phyloP scores from a whole-genome alignment of 2,888 invertebrate species.

The Coronaproctus castanopsis region DNA sequence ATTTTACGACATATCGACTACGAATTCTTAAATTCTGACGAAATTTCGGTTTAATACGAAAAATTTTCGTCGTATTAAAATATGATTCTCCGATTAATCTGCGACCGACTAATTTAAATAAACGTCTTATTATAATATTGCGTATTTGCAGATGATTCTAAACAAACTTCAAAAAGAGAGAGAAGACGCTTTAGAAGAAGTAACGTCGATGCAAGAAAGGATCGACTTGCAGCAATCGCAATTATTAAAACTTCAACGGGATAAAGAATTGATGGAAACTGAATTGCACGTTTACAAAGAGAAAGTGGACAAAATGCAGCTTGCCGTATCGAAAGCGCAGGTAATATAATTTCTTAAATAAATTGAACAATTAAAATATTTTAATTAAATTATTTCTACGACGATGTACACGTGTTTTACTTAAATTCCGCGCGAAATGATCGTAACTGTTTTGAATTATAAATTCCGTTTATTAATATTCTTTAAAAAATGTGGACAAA shows the following conservation, averaged over 20 bases:
- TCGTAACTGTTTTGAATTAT: constrained; percentile 6
- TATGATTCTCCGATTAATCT: no score
- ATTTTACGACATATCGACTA: no score
- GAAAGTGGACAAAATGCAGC: constrained; percentile 69
- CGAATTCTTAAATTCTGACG: no score
- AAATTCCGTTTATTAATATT: no score
- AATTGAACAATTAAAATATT: no score
- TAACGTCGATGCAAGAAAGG: constrained; percentile 59
- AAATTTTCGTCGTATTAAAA: no score
- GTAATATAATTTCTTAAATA: no score
- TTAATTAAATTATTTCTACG: background rate
- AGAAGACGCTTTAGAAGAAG: constrained; percentile 60
- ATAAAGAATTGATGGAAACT: constrained; percentile 61
- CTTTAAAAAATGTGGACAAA: no score
- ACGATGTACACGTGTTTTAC: background rate
- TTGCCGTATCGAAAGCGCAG: constrained; percentile 62
- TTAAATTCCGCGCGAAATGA: background rate
- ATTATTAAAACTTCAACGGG: constrained; percentile 59
- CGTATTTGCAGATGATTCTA: constrained; percentile 39
- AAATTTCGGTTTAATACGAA: no score
- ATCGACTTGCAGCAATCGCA: constrained; percentile 63
- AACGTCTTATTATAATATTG: constrained; percentile 16
- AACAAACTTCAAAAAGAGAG: constrained; percentile 70
- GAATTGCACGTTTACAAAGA: constrained; percentile 73
- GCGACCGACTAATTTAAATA: no score